Base-by-base conservation (phyloP, 2,113 vertebrate species). In the Crotophaga sulcirostris region DNA sequence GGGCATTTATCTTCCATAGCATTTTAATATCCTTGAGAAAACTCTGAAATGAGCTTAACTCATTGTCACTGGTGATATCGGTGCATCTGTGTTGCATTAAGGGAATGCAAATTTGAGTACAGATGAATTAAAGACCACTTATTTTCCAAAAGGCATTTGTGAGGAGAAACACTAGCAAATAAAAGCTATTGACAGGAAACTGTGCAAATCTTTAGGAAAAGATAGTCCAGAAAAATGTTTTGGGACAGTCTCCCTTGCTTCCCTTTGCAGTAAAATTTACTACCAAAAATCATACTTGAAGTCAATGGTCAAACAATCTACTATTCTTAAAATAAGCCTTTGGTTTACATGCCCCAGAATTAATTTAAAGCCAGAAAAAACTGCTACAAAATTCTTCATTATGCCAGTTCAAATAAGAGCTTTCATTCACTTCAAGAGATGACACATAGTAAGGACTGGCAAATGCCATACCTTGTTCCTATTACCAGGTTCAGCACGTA, bases 21-120 rank as follows among this genome's bases (percentile, higher is more conserved):
- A 58, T 88, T 95, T 63, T 90, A 90, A 92, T 73, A 84, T 73
- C 84, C 78, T 54, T 29, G 49, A 94, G 93, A 86, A 89, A 63
- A 90, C 42, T 62, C 69, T 44, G 42, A 81, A 66, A 40, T 24
- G 28, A 84, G 60, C 76, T 94, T 69, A 81, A 87, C 49, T 56
- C 54, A 7, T 49, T 31, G 38, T 67, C 68, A 77, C 36, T 68
- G 45, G 60, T 58, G 67, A 25, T 79, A 86, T 45, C 2, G 0
- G 40, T 47, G 55, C 94, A 91, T 58, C 89, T 84, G 74, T 2
- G 89, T 64, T 82, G 63, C 85, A 86, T 70, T 75, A 90, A 80
- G 42, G 52, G 79, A 82, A 76, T 64, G 56, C 24, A 87, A 58
- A 85, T 79, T 13, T 10, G n/a, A 89, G 81, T 49, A 28, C 17